A percentile compares a stretch with the other conserved stretches of the same genome.
These are phyloP conservation scores for Chiloscyllium plagiosum DNA, from an alignment of 2,113 vertebrate genomes.

Conservation along the genomic window DNA sequence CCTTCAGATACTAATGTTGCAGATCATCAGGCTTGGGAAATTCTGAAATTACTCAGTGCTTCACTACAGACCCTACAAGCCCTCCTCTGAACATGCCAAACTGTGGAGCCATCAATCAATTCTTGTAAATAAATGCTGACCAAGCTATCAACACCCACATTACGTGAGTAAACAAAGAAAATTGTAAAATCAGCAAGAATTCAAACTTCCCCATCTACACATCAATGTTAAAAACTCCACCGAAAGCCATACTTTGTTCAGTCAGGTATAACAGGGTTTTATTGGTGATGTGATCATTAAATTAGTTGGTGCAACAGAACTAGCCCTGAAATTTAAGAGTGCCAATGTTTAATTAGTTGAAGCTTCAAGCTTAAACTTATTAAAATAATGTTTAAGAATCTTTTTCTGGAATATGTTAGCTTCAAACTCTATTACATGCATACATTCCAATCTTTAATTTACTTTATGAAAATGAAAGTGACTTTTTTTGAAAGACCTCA, in stretches of 20 bases:
- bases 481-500: background rate
- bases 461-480: background rate
- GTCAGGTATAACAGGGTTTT: background rate
- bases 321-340: too few relatives aligned
- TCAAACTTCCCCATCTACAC: background rate
- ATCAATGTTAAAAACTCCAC: background rate
- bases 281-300: background rate
- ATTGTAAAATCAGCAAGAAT: background rate
- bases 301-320: background rate
- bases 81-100: too few relatives aligned
- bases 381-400: too few relatives aligned
- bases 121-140: too few relatives aligned
- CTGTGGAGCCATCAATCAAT: background rate
- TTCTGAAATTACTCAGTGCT: background rate
- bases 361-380: too few relatives aligned
- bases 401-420: background rate
- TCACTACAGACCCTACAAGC: background rate
- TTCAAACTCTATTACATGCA: background rate
- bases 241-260: background rate
- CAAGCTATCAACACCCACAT: too few relatives aligned
- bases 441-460: background rate
- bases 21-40: background rate
- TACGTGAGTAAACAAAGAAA: too few relatives aligned
- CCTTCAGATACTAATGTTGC: background rate
- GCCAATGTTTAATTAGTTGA: too few relatives aligned